Evolutionary conservation across 2,113 vertebrate species (phyloP).

Genomic region (Megaleporinus macrocephalus): DNA sequence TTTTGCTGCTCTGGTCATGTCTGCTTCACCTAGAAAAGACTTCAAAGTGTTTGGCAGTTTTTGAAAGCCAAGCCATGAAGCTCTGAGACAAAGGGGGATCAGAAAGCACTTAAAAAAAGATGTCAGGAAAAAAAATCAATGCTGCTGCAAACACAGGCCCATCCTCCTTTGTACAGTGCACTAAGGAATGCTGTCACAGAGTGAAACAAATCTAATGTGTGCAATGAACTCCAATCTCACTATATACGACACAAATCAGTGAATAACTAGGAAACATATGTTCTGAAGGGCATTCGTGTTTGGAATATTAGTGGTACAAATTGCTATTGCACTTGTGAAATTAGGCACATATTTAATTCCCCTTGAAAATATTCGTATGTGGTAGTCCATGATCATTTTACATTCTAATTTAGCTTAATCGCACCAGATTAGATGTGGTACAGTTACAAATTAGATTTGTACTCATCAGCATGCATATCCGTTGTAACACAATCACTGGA

Average conservation of each 20-base stretch:
- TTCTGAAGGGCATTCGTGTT: constrained; percentile 8
- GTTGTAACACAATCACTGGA: constrained; percentile 46
- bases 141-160: background rate
- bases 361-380: background rate
- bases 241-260: constrained; percentile 7
- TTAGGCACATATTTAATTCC: constrained; percentile 20
- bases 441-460: constrained; percentile 50
- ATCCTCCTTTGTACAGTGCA: background rate
- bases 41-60: constrained; percentile 44
- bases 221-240: background rate
- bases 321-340: constrained; percentile 25
- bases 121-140: constrained; percentile 10
- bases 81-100: constrained; percentile 48
- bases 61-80: constrained; percentile 46
- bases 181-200: constrained; percentile 7
- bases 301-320: background rate
- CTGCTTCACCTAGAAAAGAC: constrained; percentile 35
- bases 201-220: constrained; percentile 10
- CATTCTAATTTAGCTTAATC: constrained; percentile 44
- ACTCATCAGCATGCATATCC: constrained; percentile 41
- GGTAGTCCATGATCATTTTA: constrained; percentile 36
- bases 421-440: constrained; percentile 48
- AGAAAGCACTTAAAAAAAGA: constrained; percentile 51
- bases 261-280: constrained; percentile 27
- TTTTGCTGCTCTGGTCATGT: constrained; percentile 42